Percentiles rank a stretch among this genome's conserved stretches.
These are phyloP conservation scores for Euborellia annulipes DNA, from an alignment of 1,140 invertebrate genomes.

Conservation along the genomic window DNA sequence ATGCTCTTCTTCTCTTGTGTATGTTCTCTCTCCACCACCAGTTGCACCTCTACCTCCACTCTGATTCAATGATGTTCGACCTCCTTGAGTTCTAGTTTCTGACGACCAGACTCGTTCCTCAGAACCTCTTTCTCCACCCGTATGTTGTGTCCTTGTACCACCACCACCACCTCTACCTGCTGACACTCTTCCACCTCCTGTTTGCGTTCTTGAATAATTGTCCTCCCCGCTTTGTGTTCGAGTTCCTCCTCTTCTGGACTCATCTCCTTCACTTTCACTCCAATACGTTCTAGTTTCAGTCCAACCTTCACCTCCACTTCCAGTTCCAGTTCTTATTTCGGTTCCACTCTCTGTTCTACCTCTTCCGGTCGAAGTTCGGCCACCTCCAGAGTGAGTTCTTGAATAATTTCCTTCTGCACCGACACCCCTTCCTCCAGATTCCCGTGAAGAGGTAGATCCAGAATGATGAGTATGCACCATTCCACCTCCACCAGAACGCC, in stretches of 20 bases:
- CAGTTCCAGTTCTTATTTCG: not conserved
- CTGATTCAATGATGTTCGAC: not conserved
- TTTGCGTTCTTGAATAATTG: no score
- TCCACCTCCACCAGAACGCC: no score
- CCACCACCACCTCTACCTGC: not conserved
- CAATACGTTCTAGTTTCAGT: no score
- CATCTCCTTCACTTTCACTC: not conserved
- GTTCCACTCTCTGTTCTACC: no score
- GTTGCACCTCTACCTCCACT: constrained; percentile 11
- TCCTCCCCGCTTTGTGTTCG: not conserved
- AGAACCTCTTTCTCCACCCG: not conserved
- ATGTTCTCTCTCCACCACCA: not conserved
- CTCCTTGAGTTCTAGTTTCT: not conserved
- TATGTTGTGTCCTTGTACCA: not conserved
- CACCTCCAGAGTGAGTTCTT: not conserved
- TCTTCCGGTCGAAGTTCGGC: not conserved
- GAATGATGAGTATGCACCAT: no score
- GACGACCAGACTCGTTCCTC: not conserved
- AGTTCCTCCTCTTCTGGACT: not conserved
- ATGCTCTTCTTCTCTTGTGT: not conserved
- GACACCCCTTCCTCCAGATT: no score
- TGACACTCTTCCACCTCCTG: not conserved
- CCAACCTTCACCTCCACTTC: no score
- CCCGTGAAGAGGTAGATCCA: no score
- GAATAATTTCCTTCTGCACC: no score